These are phyloP conservation scores for Dasysyrphus albostriatus DNA, from an alignment of 2,888 invertebrate species.

Conservation along the genomic window DNA sequence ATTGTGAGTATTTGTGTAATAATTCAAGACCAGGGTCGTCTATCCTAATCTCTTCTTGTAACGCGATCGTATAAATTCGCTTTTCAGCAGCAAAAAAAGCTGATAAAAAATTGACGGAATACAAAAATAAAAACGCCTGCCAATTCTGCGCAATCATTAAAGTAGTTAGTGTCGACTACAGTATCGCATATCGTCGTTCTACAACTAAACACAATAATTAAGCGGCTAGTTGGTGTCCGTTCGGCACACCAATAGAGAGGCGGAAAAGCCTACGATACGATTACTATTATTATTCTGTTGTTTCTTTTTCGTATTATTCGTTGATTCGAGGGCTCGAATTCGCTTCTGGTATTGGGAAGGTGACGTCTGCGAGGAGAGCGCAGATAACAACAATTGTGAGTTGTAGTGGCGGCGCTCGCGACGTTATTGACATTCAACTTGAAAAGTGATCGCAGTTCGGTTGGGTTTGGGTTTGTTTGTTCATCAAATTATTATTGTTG, in stretches of 20 bases:
- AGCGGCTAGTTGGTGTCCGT: constrained; percentile 32
- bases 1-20: neutral
- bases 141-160: constrained; percentile 44
- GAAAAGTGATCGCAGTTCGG: constrained; percentile 66
- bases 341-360: constrained; percentile 39
- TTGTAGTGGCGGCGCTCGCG: constrained; percentile 38
- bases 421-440: constrained; percentile 73
- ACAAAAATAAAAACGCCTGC: constrained; percentile 20
- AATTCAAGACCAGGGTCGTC: constrained; percentile 1
- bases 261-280: constrained; percentile 58
- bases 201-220: constrained; percentile 62
- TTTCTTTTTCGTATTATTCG: constrained; percentile 41
- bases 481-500: constrained; percentile 19
- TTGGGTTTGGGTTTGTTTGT: constrained; percentile 62
- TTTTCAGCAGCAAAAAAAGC: constrained; percentile 46
- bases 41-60: constrained; percentile 63
- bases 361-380: constrained; percentile 30
- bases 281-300: constrained; percentile 46
- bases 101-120: constrained; percentile 25
- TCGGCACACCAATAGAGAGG: constrained; percentile 43
- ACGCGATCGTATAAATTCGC: constrained; percentile 69
- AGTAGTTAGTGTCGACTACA: constrained; percentile 15
- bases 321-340: constrained; percentile 30
- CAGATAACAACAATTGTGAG: constrained; percentile 46
- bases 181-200: constrained; percentile 17